Evolutionary conservation across 2,888 invertebrate species (phyloP), one percentile per base, ranked within the genome.

Genomic region (Acleris holmiana): DNA sequence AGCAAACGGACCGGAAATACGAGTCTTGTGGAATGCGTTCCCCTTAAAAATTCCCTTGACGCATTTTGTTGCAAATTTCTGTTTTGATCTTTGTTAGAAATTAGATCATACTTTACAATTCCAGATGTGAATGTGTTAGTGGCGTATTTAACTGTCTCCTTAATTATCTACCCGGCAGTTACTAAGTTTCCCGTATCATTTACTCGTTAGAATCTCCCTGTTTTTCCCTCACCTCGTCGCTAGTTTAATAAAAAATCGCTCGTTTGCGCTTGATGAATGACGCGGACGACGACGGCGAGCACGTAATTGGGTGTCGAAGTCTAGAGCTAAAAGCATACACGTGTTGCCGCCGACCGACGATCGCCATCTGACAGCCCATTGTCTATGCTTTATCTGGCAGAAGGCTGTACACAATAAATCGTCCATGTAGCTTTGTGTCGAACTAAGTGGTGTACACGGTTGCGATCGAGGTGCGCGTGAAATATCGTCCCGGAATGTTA

Each of bases 301-400:
- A 79, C 82, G 86, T 91, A 91, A 92, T 91, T 90, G 89, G 89
- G 85, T 88, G 88, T 88, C 87, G 86, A 88, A 87, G 88, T 83
- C 84, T 85, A 78, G 78, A 73, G 82, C 85, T 91, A 89, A 91
- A 88, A 91, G 91, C 91, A 90, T 88, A 91, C 90, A 90, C 91
- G 80, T 91, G 91, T 90, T 75, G 73, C 73, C 68, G 70, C 71
- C 79, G 83, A 82, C 80, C 79, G 71, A 69, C 79, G 83, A 82
- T 80, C 79, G 78, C 79, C 80, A 85, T 86, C 85, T 79, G 86
- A 86, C 87, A 84, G 83, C 74, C 87, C 81, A 89, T 91, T 91
- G 91, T 91, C 90, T 89, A 83, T 77, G 79, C 82, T 83, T 87
- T 89, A 89, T 90, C 89, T 80, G 78, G 72, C 75, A 76, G 76